phyloP scores from a whole-genome alignment of 2,797 vertebrate genomes.

The Cygnus olor region DNA sequence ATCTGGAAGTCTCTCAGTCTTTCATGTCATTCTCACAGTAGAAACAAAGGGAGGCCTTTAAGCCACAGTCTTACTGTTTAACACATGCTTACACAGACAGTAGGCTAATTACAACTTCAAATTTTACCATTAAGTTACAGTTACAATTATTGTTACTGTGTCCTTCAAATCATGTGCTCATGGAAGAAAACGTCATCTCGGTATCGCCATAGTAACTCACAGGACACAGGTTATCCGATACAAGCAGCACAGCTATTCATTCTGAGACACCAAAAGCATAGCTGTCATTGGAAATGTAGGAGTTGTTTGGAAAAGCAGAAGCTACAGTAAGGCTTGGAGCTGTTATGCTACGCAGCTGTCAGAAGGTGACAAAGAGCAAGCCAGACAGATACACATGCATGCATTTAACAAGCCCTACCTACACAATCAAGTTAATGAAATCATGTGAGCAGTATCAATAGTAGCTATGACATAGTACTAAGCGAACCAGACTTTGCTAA shows the following conservation, averaged over 20 bases:
- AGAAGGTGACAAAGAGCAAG: background rate
- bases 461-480: background rate
- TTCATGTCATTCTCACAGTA: background rate
- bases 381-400: background rate
- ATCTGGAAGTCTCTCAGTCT: background rate
- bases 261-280: background rate
- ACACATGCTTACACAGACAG: background rate
- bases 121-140: background rate
- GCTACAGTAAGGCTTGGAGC: background rate
- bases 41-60: slow-evolving; percentile 15
- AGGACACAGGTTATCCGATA: background rate
- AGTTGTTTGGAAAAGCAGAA: background rate
- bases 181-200: background rate
- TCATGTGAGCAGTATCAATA: background rate
- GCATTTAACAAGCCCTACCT: background rate
- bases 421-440: background rate
- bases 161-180: background rate
- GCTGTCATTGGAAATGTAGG: fast-evolving
- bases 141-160: background rate
- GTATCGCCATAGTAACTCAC: background rate
- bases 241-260: background rate
- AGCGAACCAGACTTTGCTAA: background rate
- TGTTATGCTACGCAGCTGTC: background rate
- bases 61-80: background rate
- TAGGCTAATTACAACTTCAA: background rate